Percentiles rank a stretch among this genome's conserved stretches.
Conservation (phyloP, 2,113 vertebrate genomes). For the Neogale vison region DNA sequence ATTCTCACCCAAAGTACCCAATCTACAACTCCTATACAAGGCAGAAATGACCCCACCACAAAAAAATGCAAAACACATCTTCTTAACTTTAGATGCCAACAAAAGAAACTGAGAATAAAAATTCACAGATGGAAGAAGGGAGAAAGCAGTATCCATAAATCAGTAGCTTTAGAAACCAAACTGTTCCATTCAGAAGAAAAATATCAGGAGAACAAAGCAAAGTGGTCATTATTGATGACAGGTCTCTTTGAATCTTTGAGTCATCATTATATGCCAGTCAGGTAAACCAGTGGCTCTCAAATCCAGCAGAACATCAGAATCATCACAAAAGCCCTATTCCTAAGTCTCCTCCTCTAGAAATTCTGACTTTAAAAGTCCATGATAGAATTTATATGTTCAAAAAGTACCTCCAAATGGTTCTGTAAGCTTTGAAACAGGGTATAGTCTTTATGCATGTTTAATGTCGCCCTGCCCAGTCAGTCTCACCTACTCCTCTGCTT, state of each 20-base stretch:
- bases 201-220: neutral
- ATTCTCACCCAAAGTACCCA: slow-evolving; percentile 21
- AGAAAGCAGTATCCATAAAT: neutral
- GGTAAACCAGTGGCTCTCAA: neutral
- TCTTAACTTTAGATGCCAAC: slow-evolving; percentile 55
- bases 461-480: neutral
- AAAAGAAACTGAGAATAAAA: slow-evolving; percentile 45
- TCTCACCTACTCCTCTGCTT: neutral
- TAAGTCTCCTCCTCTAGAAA: neutral
- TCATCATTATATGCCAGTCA: neutral
- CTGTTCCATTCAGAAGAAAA: neutral
- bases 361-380: neutral
- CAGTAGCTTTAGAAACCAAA: neutral
- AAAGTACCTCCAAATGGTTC: neutral
- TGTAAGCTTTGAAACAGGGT: neutral
- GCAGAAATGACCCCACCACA: neutral
- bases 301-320: neutral
- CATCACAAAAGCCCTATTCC: neutral
- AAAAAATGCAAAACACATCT: slow-evolving; percentile 23
- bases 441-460: neutral
- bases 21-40: neutral
- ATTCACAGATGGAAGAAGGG: slow-evolving; percentile 35
- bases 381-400: neutral
- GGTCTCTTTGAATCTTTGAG: neutral
- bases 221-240: neutral